Base-by-base conservation (phyloP, 1,140 invertebrate species). In the Drosophila bocki region DNA sequence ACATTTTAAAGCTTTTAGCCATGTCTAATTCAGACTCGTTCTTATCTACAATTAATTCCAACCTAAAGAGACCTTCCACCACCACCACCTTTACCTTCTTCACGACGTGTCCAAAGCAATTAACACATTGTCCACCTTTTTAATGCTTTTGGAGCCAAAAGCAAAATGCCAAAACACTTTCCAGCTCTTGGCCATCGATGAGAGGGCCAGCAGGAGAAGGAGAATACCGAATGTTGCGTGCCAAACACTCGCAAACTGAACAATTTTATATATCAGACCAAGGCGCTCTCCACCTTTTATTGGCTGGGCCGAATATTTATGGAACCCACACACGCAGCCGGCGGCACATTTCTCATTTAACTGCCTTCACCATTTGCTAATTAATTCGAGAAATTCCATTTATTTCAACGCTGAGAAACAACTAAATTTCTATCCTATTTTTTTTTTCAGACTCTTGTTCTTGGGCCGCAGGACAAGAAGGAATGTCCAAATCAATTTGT, bases 41-140 rank as follows among this genome's bases (percentile, higher is more conserved):
- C 35, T 53, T 69, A 71, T 41, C 33, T 37, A 39, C n/a, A 42
- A 15, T 41, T 39, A 50, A 42, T 51, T 39, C 35, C 37, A 26
- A 11, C 33, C 15, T 17, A 2, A 42, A 26, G 0, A 8, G 7
- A 44, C 37, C 37, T 17, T 33, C 32, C n/a, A 35, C 15, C 33
- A 22, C 17, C 26, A 6, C 47, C 47, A n/a, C 26, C 48, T 7
- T 6, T 9, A 29, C 12, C 29, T 19, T 45, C 29, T 50, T 70
- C 59, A 86, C 67, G 83, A 87, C 72, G 63, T 88, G 80, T 84
- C 78, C 77, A 65, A 87, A 65, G 65, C 84, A 88, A 88, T 88
- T 88, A 88, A 88, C 84, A 88, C 84, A 90, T 88, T 90, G 83
- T 87, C 84, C 80, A 88, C 84, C 56, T 80, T 86, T 87, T 83